phyloP scores from a whole-genome alignment of 1,140 invertebrate genomes.

The Drosophila sp. region DNA sequence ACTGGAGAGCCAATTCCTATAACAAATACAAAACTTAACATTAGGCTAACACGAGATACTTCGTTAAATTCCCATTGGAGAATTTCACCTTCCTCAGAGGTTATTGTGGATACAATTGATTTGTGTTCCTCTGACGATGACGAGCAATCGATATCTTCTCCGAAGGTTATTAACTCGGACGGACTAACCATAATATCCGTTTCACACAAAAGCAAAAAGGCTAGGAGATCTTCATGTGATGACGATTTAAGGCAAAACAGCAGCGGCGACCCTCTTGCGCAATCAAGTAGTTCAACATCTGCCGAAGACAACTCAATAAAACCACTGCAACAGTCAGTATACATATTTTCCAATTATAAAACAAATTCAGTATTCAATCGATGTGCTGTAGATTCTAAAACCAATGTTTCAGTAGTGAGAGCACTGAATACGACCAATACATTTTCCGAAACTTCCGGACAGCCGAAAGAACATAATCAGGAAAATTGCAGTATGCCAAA shows the following conservation, averaged over 20 bases:
- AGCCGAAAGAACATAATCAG: conserved; percentile 65
- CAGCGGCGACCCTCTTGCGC: conserved; percentile 24
- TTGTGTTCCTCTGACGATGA: conserved; percentile 85
- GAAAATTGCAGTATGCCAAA: conserved; percentile 72
- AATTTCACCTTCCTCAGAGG: conserved; percentile 73
- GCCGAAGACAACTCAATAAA: conserved; percentile 52
- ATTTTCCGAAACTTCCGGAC: conserved; percentile 46
- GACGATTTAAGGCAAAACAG: conserved; percentile 16
- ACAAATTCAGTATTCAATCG: conserved; percentile 66
- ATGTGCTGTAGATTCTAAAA: conserved; percentile 46
- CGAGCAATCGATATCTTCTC: conserved; percentile 33
- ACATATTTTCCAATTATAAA: conserved; percentile 80
- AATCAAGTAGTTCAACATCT: conserved; percentile 27
- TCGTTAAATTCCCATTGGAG: conserved; percentile 75
- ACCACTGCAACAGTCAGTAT: conserved; percentile 74
- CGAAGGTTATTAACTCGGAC: conserved; percentile 38
- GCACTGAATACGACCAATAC: conserved; percentile 43
- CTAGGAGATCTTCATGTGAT: conserved; percentile 16
- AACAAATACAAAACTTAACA: conserved; percentile 70
- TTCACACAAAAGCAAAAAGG: conserved; percentile 33
- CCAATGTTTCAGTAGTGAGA: conserved; percentile 48
- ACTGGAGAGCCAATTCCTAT: conserved; percentile 78
- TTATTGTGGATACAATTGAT: conserved; percentile 84
- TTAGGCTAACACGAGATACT: conserved; percentile 76
- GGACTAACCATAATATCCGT: conserved; percentile 48